These are phyloP conservation scores for Actenoides hombroni DNA, from an alignment of 2,113 vertebrate species.

Conservation along the genomic window DNA sequence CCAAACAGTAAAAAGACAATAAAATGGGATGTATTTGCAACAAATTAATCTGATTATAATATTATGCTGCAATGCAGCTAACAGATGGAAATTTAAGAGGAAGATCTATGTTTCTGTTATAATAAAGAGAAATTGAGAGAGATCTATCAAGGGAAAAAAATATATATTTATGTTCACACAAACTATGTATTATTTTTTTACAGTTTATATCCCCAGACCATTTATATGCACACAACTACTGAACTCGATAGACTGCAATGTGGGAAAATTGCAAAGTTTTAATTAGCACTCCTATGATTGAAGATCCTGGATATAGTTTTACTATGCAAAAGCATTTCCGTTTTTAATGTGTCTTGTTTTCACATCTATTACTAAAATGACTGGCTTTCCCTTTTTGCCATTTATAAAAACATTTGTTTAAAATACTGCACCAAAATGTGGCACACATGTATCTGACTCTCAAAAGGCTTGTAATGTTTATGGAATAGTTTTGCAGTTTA, in stretches of 20 bases:
- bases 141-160: neutral
- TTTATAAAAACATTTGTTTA: neutral
- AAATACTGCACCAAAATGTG: neutral
- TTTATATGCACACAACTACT: neutral
- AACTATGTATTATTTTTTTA: neutral
- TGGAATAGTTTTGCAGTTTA: neutral
- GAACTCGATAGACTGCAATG: neutral
- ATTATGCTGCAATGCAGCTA: neutral
- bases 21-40: neutral
- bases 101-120: neutral
- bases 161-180: neutral
- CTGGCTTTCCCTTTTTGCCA: neutral
- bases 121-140: neutral
- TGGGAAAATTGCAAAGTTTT: neutral
- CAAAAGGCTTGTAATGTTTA: neutral
- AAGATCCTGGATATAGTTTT: neutral
- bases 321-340: neutral
- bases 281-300: neutral
- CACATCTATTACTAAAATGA: neutral
- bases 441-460: neutral
- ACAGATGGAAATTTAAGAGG: neutral
- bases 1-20: neutral
- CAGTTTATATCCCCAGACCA: neutral
- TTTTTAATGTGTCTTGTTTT: neutral
- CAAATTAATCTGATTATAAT: neutral